Evolutionary conservation across 2,888 invertebrate genomes (phyloP), one percentile per base, ranked within the genome.

Genomic region (Uloborus plumipes): DNA sequence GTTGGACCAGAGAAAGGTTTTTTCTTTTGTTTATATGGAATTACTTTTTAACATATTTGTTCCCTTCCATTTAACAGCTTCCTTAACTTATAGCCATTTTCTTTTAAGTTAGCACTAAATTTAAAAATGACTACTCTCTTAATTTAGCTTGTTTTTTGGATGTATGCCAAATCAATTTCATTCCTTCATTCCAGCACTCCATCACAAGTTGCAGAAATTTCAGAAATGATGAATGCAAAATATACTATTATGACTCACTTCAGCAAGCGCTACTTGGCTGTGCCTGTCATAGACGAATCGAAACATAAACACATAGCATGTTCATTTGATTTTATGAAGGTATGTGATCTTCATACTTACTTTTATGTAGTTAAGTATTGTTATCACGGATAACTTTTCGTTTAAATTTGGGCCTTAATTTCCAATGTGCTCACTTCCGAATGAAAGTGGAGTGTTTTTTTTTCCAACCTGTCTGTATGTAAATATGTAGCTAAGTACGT

Each of bases 301-400:
- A 90, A 92, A 18, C 89, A 90, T 65, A 90, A 91, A 18, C 93
- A 93, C 87, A 94, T 98, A 26, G 95, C 96, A 53, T 93, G 97
- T 86, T 96, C 98, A 1, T 97, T 96, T 88, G 98, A 98, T 88
- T 95, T 96, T 88, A 97, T 98, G 97, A 92, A 93, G 91, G 94
- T 94, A 85, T 87, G 77, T 11, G 2, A 67, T 50, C 6, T 67
- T 31, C 26, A 31, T 31, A 31, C 31, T 31, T 4, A 31, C 4
- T 31, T 31, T 31, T 7, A 31, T 31, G 31, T 31, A 31, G 31
- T 7, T 31, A 31, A 31, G 31, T 31, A n/a, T n/a, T n/a, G n/a
- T n/a, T n/a, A n/a, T n/a, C n/a, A n/a, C n/a, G n/a, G n/a, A n/a
- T n/a, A n/a, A n/a, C n/a, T n/a, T n/a, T n/a, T n/a, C n/a, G n/a